phyloP scores from a whole-genome alignment of 2,113 vertebrate genomes.

The Pitta sordida region DNA sequence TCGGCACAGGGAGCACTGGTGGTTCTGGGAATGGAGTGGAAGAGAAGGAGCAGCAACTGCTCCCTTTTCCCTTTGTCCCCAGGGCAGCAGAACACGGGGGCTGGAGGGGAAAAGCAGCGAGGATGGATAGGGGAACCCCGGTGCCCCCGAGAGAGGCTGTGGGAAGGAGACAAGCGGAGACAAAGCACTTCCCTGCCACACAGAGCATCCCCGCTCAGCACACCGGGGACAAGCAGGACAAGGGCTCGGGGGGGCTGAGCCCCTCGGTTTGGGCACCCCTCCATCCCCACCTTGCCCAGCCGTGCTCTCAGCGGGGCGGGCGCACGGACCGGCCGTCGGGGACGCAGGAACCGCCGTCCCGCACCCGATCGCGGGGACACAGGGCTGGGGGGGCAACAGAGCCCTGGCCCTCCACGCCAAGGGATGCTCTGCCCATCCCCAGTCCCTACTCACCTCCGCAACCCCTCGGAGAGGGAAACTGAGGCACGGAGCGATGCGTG shows the following conservation, averaged over 20 bases:
- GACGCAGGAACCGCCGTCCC: background rate
- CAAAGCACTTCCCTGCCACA: background rate
- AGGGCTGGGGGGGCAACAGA: background rate
- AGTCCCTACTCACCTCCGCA: background rate
- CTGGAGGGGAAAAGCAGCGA: background rate
- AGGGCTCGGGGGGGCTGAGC: background rate
- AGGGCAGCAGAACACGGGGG: background rate
- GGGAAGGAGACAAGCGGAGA: background rate
- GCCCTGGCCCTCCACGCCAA: background rate
- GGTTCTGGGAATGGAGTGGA: background rate
- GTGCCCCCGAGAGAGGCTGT: background rate
- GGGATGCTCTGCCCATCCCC: background rate
- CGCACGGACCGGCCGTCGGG: background rate
- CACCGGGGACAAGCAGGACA: background rate
- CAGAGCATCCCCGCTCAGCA: background rate
- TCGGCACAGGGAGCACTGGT: background rate
- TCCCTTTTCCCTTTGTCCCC: background rate
- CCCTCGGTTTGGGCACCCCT: background rate
- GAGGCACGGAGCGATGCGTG: background rate
- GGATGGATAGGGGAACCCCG: background rate
- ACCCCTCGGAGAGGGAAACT: background rate
- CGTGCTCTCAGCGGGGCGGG: background rate
- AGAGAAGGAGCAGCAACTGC: background rate
- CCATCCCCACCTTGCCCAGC: background rate
- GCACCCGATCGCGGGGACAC: background rate